Percentiles rank a stretch among this genome's conserved stretches.
Conservation (phyloP, 2,888 invertebrate species). For the Dolomedes plantarius region DNA sequence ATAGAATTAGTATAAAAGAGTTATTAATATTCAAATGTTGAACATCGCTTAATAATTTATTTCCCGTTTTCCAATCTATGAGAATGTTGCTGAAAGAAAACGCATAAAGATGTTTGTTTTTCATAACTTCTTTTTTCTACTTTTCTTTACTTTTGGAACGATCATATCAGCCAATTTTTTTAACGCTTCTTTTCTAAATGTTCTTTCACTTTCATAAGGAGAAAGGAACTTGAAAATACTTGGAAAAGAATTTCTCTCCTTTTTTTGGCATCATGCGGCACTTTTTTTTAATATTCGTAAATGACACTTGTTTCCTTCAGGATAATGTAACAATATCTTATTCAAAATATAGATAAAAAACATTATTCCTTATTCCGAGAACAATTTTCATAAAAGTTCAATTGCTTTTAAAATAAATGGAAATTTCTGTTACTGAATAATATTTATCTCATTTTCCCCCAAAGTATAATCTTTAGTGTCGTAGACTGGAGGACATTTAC, state of each 20-base stretch:
- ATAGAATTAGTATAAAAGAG: no score
- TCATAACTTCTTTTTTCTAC: not conserved
- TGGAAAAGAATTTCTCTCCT: constrained; percentile 28
- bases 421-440: no score
- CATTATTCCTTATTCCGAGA: no score
- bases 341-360: not conserved
- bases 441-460: no score
- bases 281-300: constrained; percentile 20
- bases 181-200: not conserved
- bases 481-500: no score
- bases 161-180: not conserved
- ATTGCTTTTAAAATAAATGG: no score
- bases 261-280: constrained; percentile 34
- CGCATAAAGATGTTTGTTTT: not conserved
- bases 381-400: no score
- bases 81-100: no score
- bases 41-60: no score
- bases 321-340: constrained; percentile 23
- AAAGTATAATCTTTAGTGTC: no score
- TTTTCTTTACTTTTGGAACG: not conserved
- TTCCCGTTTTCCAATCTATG: no score
- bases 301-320: constrained; percentile 50
- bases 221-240: constrained; percentile 22
- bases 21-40: no score
- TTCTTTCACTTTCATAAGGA: constrained; percentile 8